phyloP scores from a whole-genome alignment of 2,888 invertebrate genomes.

The Dasysyrphus albostriatus region DNA sequence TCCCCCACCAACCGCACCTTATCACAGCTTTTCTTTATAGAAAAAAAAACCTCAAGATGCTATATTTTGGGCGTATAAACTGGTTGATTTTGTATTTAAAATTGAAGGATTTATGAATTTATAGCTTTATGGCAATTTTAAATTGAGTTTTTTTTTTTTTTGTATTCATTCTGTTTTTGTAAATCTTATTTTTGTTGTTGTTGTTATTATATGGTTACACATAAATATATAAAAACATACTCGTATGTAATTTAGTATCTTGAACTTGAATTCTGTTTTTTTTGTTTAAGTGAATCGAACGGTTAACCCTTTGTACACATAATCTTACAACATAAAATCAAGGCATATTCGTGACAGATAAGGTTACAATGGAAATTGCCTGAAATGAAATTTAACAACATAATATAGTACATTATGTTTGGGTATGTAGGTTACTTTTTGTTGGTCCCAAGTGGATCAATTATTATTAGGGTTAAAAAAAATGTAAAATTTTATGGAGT shows the following conservation, averaged over 20 bases:
- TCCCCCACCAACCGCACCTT: background rate
- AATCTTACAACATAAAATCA: background rate
- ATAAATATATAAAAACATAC: background rate
- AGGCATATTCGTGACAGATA: slow-evolving; percentile 19
- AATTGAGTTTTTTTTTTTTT: slow-evolving; percentile 5
- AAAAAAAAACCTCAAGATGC: slow-evolving; percentile 16
- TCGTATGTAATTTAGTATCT: background rate
- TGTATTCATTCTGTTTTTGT: background rate
- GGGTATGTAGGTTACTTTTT: background rate
- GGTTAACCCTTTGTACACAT: background rate
- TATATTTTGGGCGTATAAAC: slow-evolving; percentile 17
- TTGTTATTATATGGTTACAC: background rate
- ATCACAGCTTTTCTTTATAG: background rate
- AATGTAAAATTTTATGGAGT: slow-evolving; percentile 3
- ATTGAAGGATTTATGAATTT: slow-evolving; percentile 41
- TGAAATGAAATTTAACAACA: background rate
- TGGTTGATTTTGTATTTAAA: slow-evolving; percentile 33
- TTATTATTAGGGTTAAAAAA: slow-evolving; percentile 13
- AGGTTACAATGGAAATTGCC: slow-evolving; percentile 11
- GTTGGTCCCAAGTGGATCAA: slow-evolving; percentile 8
- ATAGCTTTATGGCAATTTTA: slow-evolving; percentile 18
- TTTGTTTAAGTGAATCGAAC: background rate
- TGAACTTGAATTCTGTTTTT: slow-evolving; percentile 10
- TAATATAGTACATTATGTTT: background rate
- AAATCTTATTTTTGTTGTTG: background rate